These are phyloP conservation scores for Andricus curvator DNA, from an alignment of 2,888 invertebrate genomes.

Conservation along the genomic window DNA sequence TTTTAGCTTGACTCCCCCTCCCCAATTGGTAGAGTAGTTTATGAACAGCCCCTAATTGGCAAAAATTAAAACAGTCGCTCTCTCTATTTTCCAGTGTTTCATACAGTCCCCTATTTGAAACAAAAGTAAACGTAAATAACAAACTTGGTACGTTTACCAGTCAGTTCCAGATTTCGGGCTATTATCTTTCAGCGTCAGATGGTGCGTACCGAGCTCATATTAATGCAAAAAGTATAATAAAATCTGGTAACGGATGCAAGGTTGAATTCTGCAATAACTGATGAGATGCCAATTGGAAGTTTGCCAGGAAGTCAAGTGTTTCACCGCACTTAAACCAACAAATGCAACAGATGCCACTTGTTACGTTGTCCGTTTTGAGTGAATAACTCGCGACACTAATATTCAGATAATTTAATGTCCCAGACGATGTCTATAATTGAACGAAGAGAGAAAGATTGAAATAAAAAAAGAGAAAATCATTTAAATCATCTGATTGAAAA, in stretches of 20 bases:
- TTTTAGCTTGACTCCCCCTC: too few relatives aligned
- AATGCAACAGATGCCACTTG: conserved; percentile 77
- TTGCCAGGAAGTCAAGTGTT: conserved; percentile 73
- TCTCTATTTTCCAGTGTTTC: neutral
- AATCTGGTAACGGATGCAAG: conserved; percentile 9
- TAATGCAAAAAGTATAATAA: conserved; percentile 17
- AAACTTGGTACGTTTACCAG: neutral
- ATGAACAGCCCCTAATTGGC: neutral
- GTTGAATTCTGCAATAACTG: conserved; percentile 66
- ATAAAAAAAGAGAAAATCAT: neutral
- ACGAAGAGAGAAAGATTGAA: neutral
- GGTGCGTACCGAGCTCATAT: conserved; percentile 19
- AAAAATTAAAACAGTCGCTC: neutral
- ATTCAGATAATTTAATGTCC: conserved; percentile 18
- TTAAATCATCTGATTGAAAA: neutral
- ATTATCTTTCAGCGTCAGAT: neutral
- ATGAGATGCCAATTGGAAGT: conserved; percentile 74
- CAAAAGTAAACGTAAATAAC: neutral
- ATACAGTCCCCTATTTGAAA: neutral
- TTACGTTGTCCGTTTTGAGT: conserved; percentile 66
- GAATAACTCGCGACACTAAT: conserved; percentile 40
- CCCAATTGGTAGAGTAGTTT: too few relatives aligned
- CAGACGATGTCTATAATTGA: neutral
- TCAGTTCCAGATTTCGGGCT: neutral
- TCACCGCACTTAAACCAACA: conserved; percentile 67